Conservation (phyloP, 2,797 vertebrate genomes). For the Siniperca obscura region DNA sequence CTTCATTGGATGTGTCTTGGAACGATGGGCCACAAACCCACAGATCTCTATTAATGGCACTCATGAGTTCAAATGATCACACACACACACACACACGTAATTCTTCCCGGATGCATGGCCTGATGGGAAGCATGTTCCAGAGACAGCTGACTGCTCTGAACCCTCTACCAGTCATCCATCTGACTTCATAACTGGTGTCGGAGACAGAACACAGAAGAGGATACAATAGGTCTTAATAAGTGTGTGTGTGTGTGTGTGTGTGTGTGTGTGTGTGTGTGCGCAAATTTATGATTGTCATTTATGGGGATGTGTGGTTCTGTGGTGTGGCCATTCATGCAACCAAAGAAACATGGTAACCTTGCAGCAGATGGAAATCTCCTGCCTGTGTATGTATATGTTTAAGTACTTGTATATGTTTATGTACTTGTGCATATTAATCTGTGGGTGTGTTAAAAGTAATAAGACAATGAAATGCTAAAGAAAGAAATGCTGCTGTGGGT, state of each 20-base stretch:
- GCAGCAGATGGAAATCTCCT: slow-evolving; percentile 12
- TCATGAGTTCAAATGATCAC: slow-evolving; percentile 47
- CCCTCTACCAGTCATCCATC: slow-evolving; percentile 21
- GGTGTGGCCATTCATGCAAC: not conserved
- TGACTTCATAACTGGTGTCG: slow-evolving; percentile 17
- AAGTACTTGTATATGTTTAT: not conserved
- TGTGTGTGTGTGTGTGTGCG: not conserved
- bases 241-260: not conserved
- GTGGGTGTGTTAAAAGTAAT: not conserved
- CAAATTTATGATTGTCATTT: slow-evolving; percentile 25
- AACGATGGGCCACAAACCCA: slow-evolving; percentile 39
- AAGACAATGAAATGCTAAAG: not conserved
- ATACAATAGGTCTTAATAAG: slow-evolving; percentile 3
- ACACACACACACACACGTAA: slow-evolving; percentile 50
- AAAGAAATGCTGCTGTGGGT: slow-evolving; percentile 4
- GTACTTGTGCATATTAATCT: not conserved
- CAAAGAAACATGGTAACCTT: not conserved
- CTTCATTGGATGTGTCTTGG: slow-evolving; percentile 16
- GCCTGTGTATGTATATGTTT: not conserved
- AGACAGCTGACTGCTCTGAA: slow-evolving; percentile 37
- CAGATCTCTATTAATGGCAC: slow-evolving; percentile 41
- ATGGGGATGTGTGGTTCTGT: slow-evolving; percentile 16
- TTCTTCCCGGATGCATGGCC: slow-evolving; percentile 57
- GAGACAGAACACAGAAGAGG: slow-evolving; percentile 41
- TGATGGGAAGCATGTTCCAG: slow-evolving; percentile 38